Base-by-base conservation (phyloP, 2,888 invertebrate genomes). In the Polietes domitor region DNA sequence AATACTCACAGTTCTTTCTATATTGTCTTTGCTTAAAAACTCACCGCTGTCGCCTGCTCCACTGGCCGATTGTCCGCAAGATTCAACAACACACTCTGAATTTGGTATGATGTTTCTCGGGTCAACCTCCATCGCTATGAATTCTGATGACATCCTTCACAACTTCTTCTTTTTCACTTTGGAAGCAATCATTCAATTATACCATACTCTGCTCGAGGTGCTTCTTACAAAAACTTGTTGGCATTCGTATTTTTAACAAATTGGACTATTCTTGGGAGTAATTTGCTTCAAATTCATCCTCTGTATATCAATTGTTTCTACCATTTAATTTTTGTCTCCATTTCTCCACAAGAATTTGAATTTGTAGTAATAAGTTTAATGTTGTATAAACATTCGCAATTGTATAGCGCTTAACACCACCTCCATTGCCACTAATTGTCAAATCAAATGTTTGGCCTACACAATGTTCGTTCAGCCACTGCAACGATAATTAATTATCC, bases 321-420 rank as follows among this genome's bases (percentile, higher is more conserved):
- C n/a, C n/a, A 7, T 4, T 5, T 19, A 17, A 19, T 7, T 19
- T 7, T 17, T 21, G 7, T 19, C 4, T 7, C 24, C 12, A 55
- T 21, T 3, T 21, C 19, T 21, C 55, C 19, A 55, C 24, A 21
- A 3, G 12, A 43, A 5, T 43, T 43, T 43, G 10, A 43, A 43
- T 47, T 21, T 37, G 47, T 19, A 75, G 6, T 10, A 1, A 28
- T 28, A 61, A 47, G 7, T 43, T 61, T 41, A 43, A 19, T 17
- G 75, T 32, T n/a, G 55, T 55, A 10, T 55, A 53, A 26, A 55
- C 55, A 32, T 26, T 32, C 9, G 55, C 28, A 9, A 73, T 55
- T 10, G 55, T 55, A 55, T 21, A 17, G 2, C 19, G 55, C 10
- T 21, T 55, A 55, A 6, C 19, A 10, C 17, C 55, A 2, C 12